phyloP scores from a whole-genome alignment of 30 jellyfish, hydroid and myxozoan species.

The Sanderia malayensis region DNA sequence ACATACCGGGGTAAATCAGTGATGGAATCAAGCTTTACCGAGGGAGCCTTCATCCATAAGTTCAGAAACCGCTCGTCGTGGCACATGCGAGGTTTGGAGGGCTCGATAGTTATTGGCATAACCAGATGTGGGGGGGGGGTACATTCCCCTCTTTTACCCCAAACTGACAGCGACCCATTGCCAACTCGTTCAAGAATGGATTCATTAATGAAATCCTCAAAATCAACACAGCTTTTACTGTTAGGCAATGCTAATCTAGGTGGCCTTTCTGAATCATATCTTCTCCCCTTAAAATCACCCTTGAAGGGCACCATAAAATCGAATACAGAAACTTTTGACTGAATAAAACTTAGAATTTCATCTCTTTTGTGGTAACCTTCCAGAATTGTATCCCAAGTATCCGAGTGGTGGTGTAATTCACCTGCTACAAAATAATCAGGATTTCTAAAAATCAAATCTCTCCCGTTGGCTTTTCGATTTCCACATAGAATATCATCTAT shows the following conservation, averaged over 20 bases:
- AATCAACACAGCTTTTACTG: too few species aligned
- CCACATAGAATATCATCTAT: not conserved
- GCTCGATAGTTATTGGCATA: not conserved
- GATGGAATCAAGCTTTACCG: not conserved
- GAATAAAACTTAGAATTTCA: not conserved
- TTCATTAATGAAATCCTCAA: not conserved
- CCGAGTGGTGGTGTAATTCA: too few species aligned
- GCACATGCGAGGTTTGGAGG: not conserved
- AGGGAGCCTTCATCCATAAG: too few species aligned
- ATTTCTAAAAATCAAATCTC: too few species aligned
- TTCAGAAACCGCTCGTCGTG: not conserved
- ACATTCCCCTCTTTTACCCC: not conserved
- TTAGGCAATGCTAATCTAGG: too few species aligned
- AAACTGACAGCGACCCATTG: too few species aligned
- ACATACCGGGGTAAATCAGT: not conserved
- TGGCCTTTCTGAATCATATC: not conserved
- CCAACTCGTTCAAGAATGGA: too few species aligned
- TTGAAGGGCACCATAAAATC: too few species aligned
- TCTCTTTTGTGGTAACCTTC: not conserved
- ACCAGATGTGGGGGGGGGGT: constrained; percentile 4
- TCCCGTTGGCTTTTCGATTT: not conserved
- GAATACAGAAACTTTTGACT: too few species aligned
- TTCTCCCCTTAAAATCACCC: too few species aligned
- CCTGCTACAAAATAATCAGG: not conserved
- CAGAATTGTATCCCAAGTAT: not conserved